Percentiles rank a stretch among this genome's conserved stretches.
These are phyloP conservation scores for Buceros bicornis DNA, from an alignment of 2,797 vertebrate species.

Conservation along the genomic window DNA sequence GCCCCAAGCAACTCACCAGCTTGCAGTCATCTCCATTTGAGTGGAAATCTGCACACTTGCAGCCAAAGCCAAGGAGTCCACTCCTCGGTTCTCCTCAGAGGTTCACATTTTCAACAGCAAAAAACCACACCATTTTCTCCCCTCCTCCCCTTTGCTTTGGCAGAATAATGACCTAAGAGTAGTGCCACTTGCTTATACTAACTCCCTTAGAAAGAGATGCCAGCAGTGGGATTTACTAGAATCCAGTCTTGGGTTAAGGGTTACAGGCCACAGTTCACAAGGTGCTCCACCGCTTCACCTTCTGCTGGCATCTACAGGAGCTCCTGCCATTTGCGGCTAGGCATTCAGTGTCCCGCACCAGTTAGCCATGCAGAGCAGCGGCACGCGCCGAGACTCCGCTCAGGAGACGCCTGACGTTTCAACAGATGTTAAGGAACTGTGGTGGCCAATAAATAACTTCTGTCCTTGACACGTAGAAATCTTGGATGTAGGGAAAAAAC, in stretches of 20 bases:
- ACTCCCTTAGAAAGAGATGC: not conserved
- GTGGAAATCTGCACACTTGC: not conserved
- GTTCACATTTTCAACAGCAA: not conserved
- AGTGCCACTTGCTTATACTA: not conserved
- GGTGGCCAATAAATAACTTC: not conserved
- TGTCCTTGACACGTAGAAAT: not conserved
- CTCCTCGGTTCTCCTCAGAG: not conserved
- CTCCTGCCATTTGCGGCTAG: not conserved
- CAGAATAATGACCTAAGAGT: not conserved
- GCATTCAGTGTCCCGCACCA: not conserved
- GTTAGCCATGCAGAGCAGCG: not conserved
- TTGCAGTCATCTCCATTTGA: not conserved
- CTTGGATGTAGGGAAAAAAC: not conserved
- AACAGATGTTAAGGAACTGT: not conserved
- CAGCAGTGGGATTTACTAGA: constrained; percentile 16
- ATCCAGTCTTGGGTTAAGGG: not conserved
- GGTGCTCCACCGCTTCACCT: not conserved
- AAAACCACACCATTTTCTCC: not conserved
- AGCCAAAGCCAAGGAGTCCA: not conserved
- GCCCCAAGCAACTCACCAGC: not conserved
- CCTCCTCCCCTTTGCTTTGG: not conserved
- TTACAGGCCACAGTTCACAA: not conserved
- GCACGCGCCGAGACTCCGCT: fast-evolving
- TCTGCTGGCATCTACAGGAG: not conserved
- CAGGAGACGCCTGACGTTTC: not conserved